A percentile compares a stretch with the other conserved stretches of the same genome.
These are phyloP conservation scores for Scaptomyza polygonia DNA, from an alignment of 2,888 invertebrate species.

Conservation along the genomic window DNA sequence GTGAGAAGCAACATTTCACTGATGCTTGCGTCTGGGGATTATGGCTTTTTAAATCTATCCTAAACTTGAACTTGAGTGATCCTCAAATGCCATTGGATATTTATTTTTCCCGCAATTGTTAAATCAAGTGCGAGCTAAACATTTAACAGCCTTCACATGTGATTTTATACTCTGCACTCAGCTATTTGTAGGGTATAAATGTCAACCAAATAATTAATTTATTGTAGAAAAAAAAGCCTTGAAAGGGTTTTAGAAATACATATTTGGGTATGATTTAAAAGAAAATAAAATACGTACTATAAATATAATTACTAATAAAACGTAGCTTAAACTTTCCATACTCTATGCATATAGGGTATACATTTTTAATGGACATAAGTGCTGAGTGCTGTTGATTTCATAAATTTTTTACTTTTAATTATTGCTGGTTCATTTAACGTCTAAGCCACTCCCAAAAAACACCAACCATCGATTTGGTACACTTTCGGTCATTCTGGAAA, in stretches of 20 bases:
- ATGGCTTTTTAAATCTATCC: slow-evolving; percentile 28
- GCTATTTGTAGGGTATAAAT: not conserved
- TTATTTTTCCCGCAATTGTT: not conserved
- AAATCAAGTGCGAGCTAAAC: not conserved
- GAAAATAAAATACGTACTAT: not conserved
- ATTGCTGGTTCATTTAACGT: slow-evolving; percentile 42
- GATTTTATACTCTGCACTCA: not conserved
- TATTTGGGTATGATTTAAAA: no score
- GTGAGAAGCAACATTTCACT: slow-evolving; percentile 42
- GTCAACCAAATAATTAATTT: not conserved
- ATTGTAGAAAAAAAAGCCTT: not conserved
- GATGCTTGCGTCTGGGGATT: slow-evolving; percentile 1
- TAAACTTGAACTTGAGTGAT: not conserved
- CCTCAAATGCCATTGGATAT: not conserved
- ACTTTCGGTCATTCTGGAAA: slow-evolving; percentile 19
- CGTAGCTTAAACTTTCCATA: not conserved
- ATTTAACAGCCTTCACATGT: not conserved
- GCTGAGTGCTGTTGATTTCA: slow-evolving; percentile 14
- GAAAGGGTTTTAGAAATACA: no score
- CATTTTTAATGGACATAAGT: not conserved
- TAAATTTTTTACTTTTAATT: slow-evolving; percentile 37
- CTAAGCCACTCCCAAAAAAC: not conserved
- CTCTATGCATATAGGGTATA: slow-evolving; percentile 23
- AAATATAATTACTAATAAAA: not conserved
- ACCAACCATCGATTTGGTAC: slow-evolving; percentile 14